Conservation (phyloP, 2,113 vertebrate genomes). For the human region DNA sequence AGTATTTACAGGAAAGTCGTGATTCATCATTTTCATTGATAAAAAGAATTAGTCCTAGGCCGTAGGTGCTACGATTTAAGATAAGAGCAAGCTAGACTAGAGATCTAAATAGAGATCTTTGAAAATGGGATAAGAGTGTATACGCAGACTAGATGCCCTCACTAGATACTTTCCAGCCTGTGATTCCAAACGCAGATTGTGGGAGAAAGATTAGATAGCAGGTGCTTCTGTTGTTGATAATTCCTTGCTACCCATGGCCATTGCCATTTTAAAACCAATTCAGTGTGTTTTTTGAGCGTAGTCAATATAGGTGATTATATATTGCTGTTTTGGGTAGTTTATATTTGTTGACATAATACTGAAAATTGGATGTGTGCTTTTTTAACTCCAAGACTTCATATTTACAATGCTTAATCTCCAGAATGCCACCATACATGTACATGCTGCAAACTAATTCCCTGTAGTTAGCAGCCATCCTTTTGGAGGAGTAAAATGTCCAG, state of each 20-base stretch:
- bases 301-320: not conserved
- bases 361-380: not conserved
- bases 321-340: not conserved
- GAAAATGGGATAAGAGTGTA: not conserved
- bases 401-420: not conserved
- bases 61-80: constrained; percentile 54
- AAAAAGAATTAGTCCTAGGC: constrained; percentile 47
- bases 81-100: constrained; percentile 39
- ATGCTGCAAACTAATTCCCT: not conserved
- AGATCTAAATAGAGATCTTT: constrained; percentile 50
- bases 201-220: not conserved
- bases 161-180: not conserved
- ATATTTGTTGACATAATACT: constrained; percentile 32
- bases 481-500: not conserved
- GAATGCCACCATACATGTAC: not conserved
- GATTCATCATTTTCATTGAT: constrained; percentile 60
- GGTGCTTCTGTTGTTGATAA: not conserved
- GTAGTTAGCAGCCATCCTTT: not conserved
- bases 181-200: not conserved
- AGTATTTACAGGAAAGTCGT: constrained; percentile 21
- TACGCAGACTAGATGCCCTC: not conserved
- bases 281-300: not conserved
- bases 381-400: not conserved
- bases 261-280: constrained; percentile 42
- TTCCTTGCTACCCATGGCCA: not conserved